Conservation (phyloP, 2,888 invertebrate genomes). For the Philonicus albiceps region DNA sequence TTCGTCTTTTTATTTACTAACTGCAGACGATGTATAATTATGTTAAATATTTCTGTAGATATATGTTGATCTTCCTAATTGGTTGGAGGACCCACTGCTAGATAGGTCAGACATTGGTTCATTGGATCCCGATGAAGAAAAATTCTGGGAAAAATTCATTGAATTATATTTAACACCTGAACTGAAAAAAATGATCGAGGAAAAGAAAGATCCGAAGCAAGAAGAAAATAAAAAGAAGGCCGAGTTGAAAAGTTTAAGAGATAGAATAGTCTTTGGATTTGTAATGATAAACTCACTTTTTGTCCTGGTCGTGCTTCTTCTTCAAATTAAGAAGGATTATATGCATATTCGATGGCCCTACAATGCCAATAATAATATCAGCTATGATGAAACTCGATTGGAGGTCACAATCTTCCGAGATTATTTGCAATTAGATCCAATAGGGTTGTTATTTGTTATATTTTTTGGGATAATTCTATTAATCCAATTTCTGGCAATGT, state of each 20-base stretch:
- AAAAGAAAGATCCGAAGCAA: conserved; percentile 68
- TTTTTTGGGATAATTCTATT: conserved; percentile 75
- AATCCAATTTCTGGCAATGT: conserved; percentile 78
- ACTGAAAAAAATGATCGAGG: conserved; percentile 69
- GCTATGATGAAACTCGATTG: conserved; percentile 61
- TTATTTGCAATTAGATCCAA: conserved; percentile 74
- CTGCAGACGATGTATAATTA: no score
- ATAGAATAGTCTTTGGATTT: conserved; percentile 74
- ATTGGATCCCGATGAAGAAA: conserved; percentile 71
- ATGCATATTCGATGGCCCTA: conserved; percentile 75
- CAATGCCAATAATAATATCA: conserved; percentile 66
- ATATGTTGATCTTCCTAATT: conserved; percentile 61
- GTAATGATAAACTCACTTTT: conserved; percentile 81
- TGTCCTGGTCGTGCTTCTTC: conserved; percentile 75
- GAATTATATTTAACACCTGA: conserved; percentile 79
- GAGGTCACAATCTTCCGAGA: conserved; percentile 67
- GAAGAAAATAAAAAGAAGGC: conserved; percentile 66
- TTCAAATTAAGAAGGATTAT: conserved; percentile 76
- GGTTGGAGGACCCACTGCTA: conserved; percentile 76
- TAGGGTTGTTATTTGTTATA: conserved; percentile 76
- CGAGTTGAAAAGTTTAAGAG: conserved; percentile 65
- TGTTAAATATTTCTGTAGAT: conserved; percentile 38
- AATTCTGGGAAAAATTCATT: conserved; percentile 81
- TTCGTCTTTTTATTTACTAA: no score
- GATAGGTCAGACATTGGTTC: conserved; percentile 72